Evolutionary conservation across 2,888 invertebrate genomes (phyloP).

Genomic region (Apocheima hispidaria): DNA sequence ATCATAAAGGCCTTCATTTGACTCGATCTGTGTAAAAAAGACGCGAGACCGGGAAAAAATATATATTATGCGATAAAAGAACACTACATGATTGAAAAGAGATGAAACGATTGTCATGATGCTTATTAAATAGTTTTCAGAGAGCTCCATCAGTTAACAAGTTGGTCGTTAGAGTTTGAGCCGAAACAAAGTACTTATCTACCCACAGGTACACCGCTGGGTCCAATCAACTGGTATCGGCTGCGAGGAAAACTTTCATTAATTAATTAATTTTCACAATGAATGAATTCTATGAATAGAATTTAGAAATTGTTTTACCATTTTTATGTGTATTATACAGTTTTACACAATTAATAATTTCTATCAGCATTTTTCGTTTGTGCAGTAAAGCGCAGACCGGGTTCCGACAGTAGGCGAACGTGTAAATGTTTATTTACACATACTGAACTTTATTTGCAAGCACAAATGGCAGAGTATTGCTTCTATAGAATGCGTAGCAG

Average conservation of each 20-base stretch:
- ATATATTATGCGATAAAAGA: too few species aligned
- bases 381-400: too few species aligned
- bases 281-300: not conserved
- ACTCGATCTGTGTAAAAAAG: not conserved
- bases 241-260: conserved; percentile 13
- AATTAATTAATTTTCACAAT: not conserved
- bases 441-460: too few species aligned
- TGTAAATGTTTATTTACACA: too few species aligned
- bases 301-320: not conserved
- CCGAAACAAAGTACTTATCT: not conserved
- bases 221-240: not conserved
- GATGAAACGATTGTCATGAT: not conserved
- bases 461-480: too few species aligned
- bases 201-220: not conserved
- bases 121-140: not conserved
- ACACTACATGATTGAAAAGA: not conserved
- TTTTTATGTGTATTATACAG: too few species aligned
- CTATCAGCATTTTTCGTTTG: too few species aligned
- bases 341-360: too few species aligned
- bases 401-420: too few species aligned
- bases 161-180: not conserved
- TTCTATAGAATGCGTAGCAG: too few species aligned
- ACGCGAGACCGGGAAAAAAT: not conserved
- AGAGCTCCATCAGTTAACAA: not conserved
- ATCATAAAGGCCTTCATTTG: not conserved